phyloP scores from a whole-genome alignment of 2,113 vertebrate species.

The Platysternon megacephalum region DNA sequence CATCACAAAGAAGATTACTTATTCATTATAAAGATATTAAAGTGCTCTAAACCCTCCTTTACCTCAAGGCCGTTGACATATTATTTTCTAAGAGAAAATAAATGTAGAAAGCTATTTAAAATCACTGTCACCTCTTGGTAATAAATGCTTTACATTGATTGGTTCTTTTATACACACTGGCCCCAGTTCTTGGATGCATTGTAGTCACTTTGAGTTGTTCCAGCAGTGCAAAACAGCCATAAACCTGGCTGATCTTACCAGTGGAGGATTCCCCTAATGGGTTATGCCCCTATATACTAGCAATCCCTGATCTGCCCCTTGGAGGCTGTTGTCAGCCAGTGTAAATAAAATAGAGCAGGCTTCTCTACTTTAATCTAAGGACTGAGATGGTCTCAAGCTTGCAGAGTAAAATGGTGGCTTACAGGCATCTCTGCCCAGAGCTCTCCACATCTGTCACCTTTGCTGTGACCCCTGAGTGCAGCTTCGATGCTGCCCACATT shows the following conservation, averaged over 20 bases:
- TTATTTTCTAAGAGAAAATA: slow-evolving; percentile 44
- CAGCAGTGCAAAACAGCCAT: neutral
- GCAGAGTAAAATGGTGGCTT: too few relatives aligned
- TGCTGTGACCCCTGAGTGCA: neutral
- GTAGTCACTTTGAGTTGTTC: neutral
- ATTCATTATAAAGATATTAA: slow-evolving; percentile 53
- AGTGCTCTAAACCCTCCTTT: slow-evolving; percentile 28
- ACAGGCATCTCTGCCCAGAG: neutral
- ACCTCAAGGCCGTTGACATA: slow-evolving; percentile 3
- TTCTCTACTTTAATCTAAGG: neutral
- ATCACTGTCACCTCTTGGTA: neutral
- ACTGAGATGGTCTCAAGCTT: neutral
- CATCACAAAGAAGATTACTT: slow-evolving; percentile 33
- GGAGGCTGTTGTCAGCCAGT: neutral
- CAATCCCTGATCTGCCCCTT: neutral
- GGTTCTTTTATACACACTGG: neutral
- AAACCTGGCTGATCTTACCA: neutral
- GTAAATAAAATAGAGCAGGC: neutral
- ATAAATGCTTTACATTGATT: neutral
- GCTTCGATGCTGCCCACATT: neutral
- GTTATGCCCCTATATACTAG: neutral
- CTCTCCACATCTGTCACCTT: neutral
- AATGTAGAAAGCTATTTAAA: slow-evolving; percentile 24
- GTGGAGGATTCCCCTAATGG: too few relatives aligned
- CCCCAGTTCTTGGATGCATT: neutral